These are phyloP conservation scores for Laupala kohalensis DNA, from an alignment of 1,140 invertebrate species.

Conservation along the genomic window DNA sequence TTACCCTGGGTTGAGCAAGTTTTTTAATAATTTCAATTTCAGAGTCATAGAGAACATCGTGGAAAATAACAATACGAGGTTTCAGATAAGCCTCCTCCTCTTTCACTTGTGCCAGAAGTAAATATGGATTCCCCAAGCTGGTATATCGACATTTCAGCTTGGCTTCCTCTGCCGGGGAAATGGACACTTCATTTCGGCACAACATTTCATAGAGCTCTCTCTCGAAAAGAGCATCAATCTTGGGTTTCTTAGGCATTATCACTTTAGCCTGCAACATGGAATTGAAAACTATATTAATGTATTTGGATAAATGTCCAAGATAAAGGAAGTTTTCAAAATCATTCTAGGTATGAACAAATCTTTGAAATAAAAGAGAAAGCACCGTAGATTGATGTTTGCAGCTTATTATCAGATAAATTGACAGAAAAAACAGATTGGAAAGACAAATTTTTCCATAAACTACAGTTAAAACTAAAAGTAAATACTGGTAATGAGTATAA, in stretches of 20 bases:
- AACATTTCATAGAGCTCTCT: constrained; percentile 69
- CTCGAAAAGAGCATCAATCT: constrained; percentile 30
- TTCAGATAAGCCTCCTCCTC: constrained; percentile 76
- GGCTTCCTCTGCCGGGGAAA: constrained; percentile 34
- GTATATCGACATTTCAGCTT: constrained; percentile 70
- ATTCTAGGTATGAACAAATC: no score
- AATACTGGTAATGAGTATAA: no score
- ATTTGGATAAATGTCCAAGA: no score
- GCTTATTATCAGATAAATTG: no score
- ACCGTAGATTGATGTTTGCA: no score
- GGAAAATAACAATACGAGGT: constrained; percentile 78
- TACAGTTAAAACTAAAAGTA: no score
- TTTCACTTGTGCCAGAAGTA: constrained; percentile 76
- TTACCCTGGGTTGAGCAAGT: constrained; percentile 70
- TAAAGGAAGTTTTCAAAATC: no score
- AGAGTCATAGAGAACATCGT: constrained; percentile 74
- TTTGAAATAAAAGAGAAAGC: no score
- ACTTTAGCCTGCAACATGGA: background rate
- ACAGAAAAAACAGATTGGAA: no score
- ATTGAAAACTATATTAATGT: no score
- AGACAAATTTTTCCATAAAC: no score
- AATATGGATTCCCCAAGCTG: constrained; percentile 48
- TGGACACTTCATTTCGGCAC: constrained; percentile 72
- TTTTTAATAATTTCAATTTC: constrained; percentile 84
- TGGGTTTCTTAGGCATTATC: background rate